Evolutionary conservation across 2,113 vertebrate genomes (phyloP).

Genomic region (Pavo muticus): DNA sequence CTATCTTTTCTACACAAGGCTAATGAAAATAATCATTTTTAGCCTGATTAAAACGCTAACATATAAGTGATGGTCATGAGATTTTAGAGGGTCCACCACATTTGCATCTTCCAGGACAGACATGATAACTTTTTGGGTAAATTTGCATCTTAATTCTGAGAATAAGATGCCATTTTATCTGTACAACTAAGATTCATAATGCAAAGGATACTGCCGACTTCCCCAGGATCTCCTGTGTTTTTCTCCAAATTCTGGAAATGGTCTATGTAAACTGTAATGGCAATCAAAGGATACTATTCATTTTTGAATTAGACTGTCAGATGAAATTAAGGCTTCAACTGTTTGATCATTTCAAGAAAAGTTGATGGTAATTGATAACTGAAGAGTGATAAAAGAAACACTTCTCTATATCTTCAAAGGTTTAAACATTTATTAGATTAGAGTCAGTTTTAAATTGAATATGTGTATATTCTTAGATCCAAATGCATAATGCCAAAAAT

Average conservation of each 20-base stretch:
- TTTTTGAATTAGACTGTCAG: not conserved
- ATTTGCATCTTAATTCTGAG: slow-evolving; percentile 5
- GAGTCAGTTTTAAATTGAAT: not conserved
- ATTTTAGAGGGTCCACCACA: not conserved
- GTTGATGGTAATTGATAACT: not conserved
- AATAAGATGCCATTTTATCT: slow-evolving; percentile 27
- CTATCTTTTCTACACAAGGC: not conserved
- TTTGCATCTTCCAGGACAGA: slow-evolving; percentile 19
- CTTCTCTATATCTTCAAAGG: not conserved
- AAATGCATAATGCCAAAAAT: not conserved
- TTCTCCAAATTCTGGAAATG: not conserved
- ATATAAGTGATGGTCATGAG: slow-evolving; percentile 5
- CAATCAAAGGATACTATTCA: not conserved
- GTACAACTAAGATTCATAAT: not conserved
- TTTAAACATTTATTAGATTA: not conserved
- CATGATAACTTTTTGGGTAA: not conserved
- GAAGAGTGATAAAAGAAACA: not conserved
- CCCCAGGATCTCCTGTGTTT: not conserved
- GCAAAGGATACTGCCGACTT: not conserved
- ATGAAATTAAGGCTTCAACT: not conserved
- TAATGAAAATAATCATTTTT: slow-evolving; percentile 13
- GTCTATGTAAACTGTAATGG: not conserved
- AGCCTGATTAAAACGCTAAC: not conserved
- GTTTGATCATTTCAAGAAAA: not conserved
- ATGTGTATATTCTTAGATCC: not conserved